Conservation (phyloP, 2,888 invertebrate species). For the Baccha elongata region DNA sequence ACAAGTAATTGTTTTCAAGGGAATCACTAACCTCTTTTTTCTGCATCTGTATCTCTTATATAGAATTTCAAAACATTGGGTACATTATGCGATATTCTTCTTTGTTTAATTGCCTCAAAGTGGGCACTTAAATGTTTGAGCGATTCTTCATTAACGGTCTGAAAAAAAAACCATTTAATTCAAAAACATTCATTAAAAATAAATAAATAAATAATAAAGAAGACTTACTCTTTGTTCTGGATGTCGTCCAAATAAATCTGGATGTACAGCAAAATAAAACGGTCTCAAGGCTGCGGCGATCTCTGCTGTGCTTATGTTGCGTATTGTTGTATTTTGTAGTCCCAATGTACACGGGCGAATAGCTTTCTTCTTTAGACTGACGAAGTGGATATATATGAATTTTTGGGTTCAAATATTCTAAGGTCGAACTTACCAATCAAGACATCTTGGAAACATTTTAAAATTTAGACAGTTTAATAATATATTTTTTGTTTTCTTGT, state of each 20-base stretch:
- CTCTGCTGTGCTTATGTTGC: conserved; percentile 88
- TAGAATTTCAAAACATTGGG: conserved; percentile 90
- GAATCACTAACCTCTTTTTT: conserved; percentile 56
- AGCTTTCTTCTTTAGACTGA: conserved; percentile 43
- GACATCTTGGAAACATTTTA: conserved; percentile 55
- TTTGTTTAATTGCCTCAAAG: conserved; percentile 88
- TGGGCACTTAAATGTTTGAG: conserved; percentile 93
- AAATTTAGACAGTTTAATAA: background rate
- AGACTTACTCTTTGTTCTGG: conserved; percentile 91
- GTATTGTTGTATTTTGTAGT: conserved; percentile 42
- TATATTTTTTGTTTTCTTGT: background rate
- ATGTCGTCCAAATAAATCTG: conserved; percentile 96
- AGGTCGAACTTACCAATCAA: conserved; percentile 50
- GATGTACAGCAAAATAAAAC: conserved; percentile 97
- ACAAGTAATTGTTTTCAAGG: too few relatives aligned
- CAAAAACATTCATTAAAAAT: conserved; percentile 42
- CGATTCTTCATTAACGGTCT: conserved; percentile 95
- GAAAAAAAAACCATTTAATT: conserved; percentile 3
- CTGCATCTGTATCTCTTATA: conserved; percentile 83
- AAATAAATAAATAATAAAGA: background rate
- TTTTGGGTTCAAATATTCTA: background rate
- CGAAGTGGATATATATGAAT: background rate
- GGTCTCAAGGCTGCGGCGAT: conserved; percentile 95
- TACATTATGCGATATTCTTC: conserved; percentile 84
- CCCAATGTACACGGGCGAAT: conserved; percentile 26